Evolutionary conservation across 1,140 invertebrate species (phyloP).

Genomic region (Protaetia brevitarsis): DNA sequence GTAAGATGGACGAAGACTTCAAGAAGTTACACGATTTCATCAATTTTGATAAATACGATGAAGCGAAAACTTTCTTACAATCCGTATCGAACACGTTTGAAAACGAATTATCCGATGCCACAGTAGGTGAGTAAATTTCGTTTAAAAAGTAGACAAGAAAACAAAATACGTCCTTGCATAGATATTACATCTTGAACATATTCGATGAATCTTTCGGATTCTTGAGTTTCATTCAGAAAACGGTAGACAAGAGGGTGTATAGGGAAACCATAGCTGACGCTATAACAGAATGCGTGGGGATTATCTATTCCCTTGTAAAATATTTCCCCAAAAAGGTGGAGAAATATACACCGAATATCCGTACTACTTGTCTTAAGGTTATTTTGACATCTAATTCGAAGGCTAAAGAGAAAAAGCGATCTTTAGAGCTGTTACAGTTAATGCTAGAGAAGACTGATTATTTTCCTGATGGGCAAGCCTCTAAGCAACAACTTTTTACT

Average conservation of each 20-base stretch:
- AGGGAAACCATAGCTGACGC: neutral
- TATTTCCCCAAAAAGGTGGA: neutral
- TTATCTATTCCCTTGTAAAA: neutral
- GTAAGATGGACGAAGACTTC: slow-evolving; percentile 2
- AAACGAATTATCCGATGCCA: neutral
- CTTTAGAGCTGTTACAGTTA: neutral
- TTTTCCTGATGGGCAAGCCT: neutral
- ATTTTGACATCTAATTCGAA: neutral
- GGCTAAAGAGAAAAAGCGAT: neutral
- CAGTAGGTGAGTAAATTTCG: neutral
- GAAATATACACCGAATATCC: neutral
- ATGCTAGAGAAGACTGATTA: neutral
- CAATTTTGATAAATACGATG: neutral
- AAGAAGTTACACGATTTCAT: neutral
- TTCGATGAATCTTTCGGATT: neutral
- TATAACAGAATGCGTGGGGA: neutral
- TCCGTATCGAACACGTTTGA: neutral
- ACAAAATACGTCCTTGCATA: neutral
- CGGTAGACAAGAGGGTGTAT: neutral
- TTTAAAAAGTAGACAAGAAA: neutral
- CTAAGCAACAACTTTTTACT: neutral
- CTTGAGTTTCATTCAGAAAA: neutral
- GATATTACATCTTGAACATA: neutral
- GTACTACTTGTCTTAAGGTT: neutral
- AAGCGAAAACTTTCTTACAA: neutral